A percentile compares a stretch with the other conserved stretches of the same genome.
Conservation (phyloP, 2,888 invertebrate species). For the Petrolisthes cinctipes region DNA sequence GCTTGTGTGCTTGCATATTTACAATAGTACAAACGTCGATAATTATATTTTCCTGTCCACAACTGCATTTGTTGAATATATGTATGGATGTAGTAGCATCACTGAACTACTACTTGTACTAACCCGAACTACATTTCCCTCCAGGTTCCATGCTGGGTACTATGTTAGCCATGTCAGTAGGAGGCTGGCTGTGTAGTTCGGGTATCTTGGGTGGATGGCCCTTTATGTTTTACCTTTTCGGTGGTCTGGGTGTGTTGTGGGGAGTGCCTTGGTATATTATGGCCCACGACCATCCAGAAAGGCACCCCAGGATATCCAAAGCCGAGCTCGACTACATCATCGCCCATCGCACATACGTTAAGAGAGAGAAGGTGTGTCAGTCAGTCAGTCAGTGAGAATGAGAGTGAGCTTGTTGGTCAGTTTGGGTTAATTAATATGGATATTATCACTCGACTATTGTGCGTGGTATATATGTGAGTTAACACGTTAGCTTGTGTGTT, state of each 20-base stretch:
- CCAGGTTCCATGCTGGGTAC: constrained; percentile 79
- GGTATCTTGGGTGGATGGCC: constrained; percentile 74
- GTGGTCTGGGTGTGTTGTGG: constrained; percentile 71
- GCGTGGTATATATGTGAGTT: too few species aligned
- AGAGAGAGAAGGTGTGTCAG: constrained; percentile 32
- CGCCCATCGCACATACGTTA: constrained; percentile 68
- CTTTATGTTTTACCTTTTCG: constrained; percentile 75
- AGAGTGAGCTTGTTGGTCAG: background rate
- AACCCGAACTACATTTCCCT: background rate
- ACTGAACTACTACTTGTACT: background rate
- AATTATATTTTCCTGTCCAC: too few species aligned
- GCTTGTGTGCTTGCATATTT: too few species aligned
- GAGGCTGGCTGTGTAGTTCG: constrained; percentile 74
- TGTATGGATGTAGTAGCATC: too few species aligned
- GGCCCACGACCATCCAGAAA: constrained; percentile 73
- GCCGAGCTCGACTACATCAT: constrained; percentile 71
- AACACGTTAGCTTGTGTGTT: too few species aligned
- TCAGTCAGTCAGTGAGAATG: background rate
- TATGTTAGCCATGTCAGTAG: constrained; percentile 73
- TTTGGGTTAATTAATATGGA: too few species aligned
- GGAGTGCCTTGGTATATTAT: constrained; percentile 71
- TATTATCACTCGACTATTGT: too few species aligned
- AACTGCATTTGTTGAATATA: too few species aligned
- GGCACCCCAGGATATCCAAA: constrained; percentile 73
- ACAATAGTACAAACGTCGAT: too few species aligned